phyloP scores from a whole-genome alignment of 2,113 vertebrate genomes.

The Callithrix jacchus region DNA sequence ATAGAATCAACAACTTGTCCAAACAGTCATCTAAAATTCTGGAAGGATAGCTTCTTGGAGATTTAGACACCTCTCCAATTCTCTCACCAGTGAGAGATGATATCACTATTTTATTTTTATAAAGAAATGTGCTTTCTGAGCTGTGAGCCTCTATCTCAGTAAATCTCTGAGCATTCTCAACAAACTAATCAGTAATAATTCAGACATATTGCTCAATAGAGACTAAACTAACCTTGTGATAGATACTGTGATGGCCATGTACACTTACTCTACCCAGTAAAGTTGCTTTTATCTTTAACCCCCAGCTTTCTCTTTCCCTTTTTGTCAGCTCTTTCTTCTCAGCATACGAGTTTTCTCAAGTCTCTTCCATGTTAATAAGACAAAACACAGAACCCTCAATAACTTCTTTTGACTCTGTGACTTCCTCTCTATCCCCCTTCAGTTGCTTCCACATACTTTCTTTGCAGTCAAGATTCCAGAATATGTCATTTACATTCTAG shows the following conservation, averaged over 20 bases:
- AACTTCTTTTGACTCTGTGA: not conserved
- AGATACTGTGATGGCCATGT: not conserved
- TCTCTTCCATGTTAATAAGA: not conserved
- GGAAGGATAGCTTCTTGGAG: not conserved
- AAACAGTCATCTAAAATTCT: not conserved
- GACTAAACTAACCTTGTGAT: not conserved
- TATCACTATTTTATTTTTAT: not conserved
- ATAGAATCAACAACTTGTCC: not conserved
- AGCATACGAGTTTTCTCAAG: not conserved
- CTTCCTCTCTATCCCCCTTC: not conserved
- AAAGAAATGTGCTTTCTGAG: not conserved
- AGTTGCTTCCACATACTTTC: not conserved
- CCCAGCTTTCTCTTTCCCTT: not conserved
- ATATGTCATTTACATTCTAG: not conserved
- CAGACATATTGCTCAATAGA: not conserved
- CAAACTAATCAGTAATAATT: not conserved
- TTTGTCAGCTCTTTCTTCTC: not conserved
- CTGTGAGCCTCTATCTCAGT: not conserved
- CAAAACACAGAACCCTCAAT: not conserved
- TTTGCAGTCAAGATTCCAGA: not conserved
- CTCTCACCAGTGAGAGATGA: not conserved
- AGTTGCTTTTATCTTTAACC: not conserved
- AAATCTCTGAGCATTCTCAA: not conserved
- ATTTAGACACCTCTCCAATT: not conserved
- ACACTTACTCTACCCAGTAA: not conserved